phyloP scores from a whole-genome alignment of 2,113 vertebrate species.

The Tragelaphus buxtoni region DNA sequence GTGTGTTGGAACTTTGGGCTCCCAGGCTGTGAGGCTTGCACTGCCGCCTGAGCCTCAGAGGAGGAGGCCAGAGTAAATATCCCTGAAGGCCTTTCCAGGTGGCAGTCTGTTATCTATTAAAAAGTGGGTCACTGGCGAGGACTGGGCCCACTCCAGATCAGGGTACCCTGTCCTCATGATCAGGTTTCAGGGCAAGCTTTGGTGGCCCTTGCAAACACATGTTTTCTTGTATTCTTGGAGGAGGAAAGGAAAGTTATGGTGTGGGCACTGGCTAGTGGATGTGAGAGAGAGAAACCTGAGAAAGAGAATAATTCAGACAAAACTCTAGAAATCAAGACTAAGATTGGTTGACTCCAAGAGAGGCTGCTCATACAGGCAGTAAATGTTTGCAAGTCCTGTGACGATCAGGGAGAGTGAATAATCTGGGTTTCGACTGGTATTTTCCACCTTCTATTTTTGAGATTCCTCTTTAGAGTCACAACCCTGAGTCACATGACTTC shows the following conservation, averaged over 20 bases:
- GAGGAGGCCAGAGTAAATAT: background rate
- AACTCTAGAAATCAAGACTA: background rate
- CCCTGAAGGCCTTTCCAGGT: background rate
- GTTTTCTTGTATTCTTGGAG: background rate
- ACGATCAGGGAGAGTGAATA: background rate
- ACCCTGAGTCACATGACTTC: background rate
- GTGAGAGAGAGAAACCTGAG: background rate
- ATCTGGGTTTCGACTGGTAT: background rate
- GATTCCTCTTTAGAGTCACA: background rate
- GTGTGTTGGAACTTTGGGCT: background rate
- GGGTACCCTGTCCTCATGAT: background rate
- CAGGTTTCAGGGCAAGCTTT: background rate
- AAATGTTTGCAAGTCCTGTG: background rate
- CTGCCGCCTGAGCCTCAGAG: background rate
- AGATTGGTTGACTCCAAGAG: background rate
- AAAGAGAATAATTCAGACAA: background rate
- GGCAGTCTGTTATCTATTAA: background rate
- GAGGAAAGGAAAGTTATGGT: background rate
- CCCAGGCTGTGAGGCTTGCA: background rate
- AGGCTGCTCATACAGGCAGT: background rate
- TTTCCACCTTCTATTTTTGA: constrained; percentile 11
- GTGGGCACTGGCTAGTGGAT: background rate
- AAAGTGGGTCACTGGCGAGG: background rate
- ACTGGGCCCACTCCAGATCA: background rate
- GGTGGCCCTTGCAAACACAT: background rate